Percentiles rank a stretch among this genome's conserved stretches.
phyloP scores from a whole-genome alignment of 1,140 invertebrate species.

The Heliconius nattereri region DNA sequence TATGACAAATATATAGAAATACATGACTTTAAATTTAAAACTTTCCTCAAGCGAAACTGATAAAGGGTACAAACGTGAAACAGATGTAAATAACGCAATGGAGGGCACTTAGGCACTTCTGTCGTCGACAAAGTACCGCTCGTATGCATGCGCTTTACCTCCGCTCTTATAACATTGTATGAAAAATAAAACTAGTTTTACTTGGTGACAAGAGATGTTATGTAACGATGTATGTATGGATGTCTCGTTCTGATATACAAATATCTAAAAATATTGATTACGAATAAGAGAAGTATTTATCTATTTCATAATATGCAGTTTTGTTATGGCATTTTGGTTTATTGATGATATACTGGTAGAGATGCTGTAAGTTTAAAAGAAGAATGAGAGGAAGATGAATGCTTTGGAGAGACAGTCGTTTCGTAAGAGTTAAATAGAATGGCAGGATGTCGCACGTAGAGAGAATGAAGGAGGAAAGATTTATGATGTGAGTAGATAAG shows the following conservation, averaged over 20 bases:
- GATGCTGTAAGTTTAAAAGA: too few relatives aligned
- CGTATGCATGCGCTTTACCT: not conserved
- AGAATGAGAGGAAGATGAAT: too few relatives aligned
- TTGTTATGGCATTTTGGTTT: too few relatives aligned
- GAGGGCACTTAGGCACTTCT: not conserved
- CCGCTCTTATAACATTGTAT: not conserved
- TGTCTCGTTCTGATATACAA: too few relatives aligned
- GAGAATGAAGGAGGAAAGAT: too few relatives aligned
- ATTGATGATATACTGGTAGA: too few relatives aligned
- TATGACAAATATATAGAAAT: not conserved
- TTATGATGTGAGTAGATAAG: too few relatives aligned
- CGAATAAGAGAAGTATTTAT: not conserved
- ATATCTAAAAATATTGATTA: not conserved
- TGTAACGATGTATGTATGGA: not conserved
- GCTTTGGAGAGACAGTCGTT: too few relatives aligned
- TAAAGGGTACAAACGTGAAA: not conserved
- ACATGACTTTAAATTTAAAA: not conserved
- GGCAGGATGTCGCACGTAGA: too few relatives aligned
- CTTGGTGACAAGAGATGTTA: not conserved
- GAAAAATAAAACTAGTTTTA: not conserved
- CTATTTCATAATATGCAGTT: too few relatives aligned
- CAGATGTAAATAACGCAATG: not conserved
- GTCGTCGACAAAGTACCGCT: slow-evolving; percentile 8
- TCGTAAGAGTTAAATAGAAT: too few relatives aligned
- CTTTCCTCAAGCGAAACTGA: not conserved